Conservation (phyloP, 2,113 vertebrate genomes). For the Chaetodon auriga region DNA sequence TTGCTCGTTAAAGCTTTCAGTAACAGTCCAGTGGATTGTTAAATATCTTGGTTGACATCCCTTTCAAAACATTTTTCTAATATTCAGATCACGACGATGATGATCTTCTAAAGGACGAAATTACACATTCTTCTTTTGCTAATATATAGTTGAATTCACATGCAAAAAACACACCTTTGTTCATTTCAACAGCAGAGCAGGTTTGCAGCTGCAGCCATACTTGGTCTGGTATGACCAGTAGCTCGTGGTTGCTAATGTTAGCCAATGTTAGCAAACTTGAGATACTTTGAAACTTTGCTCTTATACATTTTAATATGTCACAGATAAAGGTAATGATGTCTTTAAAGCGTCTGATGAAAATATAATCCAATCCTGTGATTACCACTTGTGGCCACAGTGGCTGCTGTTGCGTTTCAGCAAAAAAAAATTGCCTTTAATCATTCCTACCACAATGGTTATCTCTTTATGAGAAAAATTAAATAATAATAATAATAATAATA, state of each 20-base stretch:
- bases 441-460: not conserved
- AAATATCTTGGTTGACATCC: not conserved
- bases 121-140: too few species aligned
- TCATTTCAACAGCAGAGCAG: not conserved
- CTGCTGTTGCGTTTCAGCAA: too few species aligned
- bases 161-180: not conserved
- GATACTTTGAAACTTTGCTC: too few species aligned
- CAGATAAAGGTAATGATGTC: not conserved
- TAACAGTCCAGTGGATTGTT: not conserved
- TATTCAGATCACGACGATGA: too few species aligned
- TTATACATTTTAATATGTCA: not conserved
- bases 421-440: not conserved
- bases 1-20: not conserved
- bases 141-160: not conserved
- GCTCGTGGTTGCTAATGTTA: not conserved
- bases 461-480: not conserved
- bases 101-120: not conserved
- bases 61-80: not conserved
- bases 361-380: not conserved
- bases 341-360: not conserved
- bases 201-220: not conserved
- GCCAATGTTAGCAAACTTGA: not conserved
- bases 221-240: not conserved
- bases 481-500: not conserved
- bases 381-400: not conserved